Percentiles rank a stretch among this genome's conserved stretches.
Evolutionary conservation across 2,888 invertebrate genomes (phyloP).

Genomic region (Lepeophtheirus nordmannii): DNA sequence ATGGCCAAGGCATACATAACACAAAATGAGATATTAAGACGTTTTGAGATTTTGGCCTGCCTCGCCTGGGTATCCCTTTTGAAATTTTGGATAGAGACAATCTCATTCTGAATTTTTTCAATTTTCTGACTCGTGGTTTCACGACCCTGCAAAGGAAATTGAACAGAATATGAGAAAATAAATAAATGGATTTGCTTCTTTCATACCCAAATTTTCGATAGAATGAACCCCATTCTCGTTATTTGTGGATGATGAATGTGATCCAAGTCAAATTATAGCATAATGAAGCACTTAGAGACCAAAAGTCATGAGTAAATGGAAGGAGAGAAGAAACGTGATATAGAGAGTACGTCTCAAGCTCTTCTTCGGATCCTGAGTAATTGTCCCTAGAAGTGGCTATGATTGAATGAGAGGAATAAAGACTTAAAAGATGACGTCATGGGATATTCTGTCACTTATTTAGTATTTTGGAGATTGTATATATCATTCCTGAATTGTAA

Average conservation of each 20-base stretch:
- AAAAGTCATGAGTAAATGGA: background rate
- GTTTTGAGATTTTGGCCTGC: constrained; percentile 63
- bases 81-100: constrained; percentile 62
- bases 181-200: background rate
- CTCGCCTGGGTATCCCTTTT: constrained; percentile 59
- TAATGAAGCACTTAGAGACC: background rate
- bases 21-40: constrained; percentile 48
- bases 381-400: no score
- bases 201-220: background rate
- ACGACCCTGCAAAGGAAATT: constrained; percentile 4
- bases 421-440: no score
- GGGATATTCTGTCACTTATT: no score
- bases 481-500: no score
- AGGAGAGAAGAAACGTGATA: no score
- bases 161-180: background rate
- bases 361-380: no score
- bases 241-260: background rate
- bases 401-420: no score
- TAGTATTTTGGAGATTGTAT: no score
- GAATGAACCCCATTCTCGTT: background rate
- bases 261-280: background rate
- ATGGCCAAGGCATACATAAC: constrained; percentile 48
- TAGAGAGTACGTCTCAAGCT: no score
- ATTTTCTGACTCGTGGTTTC: constrained; percentile 42
- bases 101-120: constrained; percentile 60